Evolutionary conservation across 2,113 vertebrate genomes (phyloP).

Genomic region (Platysteira castanea): DNA sequence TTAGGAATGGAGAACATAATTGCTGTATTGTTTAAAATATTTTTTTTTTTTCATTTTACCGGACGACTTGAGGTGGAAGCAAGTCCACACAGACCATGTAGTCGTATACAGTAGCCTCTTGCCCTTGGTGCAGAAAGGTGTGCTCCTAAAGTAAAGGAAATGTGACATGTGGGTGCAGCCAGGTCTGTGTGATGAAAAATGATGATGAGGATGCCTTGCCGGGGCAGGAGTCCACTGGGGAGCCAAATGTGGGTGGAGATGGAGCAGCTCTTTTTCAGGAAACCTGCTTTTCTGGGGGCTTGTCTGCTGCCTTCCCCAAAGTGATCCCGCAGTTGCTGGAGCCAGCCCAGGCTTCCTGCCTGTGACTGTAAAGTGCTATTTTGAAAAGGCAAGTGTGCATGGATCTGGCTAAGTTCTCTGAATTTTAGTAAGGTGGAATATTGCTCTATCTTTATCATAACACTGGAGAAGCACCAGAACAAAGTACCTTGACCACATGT

Average conservation of each 20-base stretch:
- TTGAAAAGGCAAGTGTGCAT: neutral
- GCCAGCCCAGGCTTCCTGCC: neutral
- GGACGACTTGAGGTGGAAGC: neutral
- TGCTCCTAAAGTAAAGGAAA: neutral
- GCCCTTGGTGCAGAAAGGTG: neutral
- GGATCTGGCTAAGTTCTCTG: neutral
- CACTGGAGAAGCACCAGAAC: neutral
- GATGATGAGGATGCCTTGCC: neutral
- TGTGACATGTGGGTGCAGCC: rapidly evolving
- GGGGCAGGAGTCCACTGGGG: neutral
- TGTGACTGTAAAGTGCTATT: neutral
- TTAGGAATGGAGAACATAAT: neutral
- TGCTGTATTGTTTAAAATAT: neutral
- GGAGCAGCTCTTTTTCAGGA: neutral
- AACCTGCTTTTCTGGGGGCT: neutral
- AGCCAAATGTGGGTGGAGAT: neutral
- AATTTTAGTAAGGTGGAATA: neutral
- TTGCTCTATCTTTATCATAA: neutral
- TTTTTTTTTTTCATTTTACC: neutral
- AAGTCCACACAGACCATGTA: neutral
- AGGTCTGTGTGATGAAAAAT: neutral
- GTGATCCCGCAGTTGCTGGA: neutral
- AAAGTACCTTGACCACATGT: neutral
- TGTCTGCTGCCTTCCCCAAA: neutral
- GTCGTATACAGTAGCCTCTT: rapidly evolving